A percentile compares a stretch with the other conserved stretches of the same genome.
These are phyloP conservation scores for Psilanteris sp. DNA, from an alignment of 1,140 invertebrate genomes.

Conservation along the genomic window DNA sequence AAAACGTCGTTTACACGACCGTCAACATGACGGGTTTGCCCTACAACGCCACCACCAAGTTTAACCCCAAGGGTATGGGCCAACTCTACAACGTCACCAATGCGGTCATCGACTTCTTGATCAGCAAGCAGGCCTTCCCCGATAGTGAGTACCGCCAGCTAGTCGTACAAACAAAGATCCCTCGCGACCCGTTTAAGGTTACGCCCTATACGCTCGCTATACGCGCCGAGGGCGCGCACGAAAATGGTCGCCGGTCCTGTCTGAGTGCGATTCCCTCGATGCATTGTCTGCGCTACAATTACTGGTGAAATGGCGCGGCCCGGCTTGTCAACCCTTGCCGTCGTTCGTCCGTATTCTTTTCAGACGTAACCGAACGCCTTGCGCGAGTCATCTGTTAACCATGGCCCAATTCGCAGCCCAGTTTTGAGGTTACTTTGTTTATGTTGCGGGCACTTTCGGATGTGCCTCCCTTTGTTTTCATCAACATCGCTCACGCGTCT, in stretches of 20 bases:
- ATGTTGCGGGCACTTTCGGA: constrained; percentile 1
- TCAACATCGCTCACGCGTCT: no score
- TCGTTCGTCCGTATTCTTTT: no score
- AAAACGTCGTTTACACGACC: constrained; percentile 76
- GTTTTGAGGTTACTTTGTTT: constrained; percentile 7
- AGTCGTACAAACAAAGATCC: not conserved
- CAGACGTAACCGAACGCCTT: no score
- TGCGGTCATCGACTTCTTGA: constrained; percentile 82
- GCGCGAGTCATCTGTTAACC: no score
- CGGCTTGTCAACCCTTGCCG: no score
- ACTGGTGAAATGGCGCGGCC: no score
- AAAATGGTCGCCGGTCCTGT: constrained; percentile 61
- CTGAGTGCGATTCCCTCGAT: no score
- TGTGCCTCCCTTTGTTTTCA: constrained; percentile 13
- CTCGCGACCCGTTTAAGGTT: constrained; percentile 56
- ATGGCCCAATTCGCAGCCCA: no score
- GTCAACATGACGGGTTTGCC: constrained; percentile 73
- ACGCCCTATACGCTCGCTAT: constrained; percentile 65
- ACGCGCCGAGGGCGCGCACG: constrained; percentile 43
- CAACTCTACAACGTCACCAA: constrained; percentile 85
- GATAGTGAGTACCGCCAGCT: constrained; percentile 80
- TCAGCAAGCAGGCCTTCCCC: constrained; percentile 80
- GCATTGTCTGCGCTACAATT: no score
- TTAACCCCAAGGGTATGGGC: constrained; percentile 84
- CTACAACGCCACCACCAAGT: constrained; percentile 82